Evolutionary conservation across 2,888 invertebrate genomes (phyloP), one percentile per base, ranked within the genome.

Genomic region (Drosophila neoperkinsi): DNA sequence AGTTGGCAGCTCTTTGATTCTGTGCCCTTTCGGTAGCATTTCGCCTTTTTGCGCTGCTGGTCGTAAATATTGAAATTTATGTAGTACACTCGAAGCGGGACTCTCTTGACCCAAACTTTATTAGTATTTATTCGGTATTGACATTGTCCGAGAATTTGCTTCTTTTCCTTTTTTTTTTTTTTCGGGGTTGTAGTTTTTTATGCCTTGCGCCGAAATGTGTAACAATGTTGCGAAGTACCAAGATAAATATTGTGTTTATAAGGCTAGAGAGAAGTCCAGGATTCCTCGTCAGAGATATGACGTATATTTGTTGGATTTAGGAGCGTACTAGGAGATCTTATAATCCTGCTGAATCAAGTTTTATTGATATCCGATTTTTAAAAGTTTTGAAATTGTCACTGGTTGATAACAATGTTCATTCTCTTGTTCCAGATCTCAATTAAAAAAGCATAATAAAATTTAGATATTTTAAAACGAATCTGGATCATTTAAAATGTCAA

Each of bases 61-160:
- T 75, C 90, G 87, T 87, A 89, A 87, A 90, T 87, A 89, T 89
- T 82, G 76, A 87, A 87, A 89, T 87, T 87, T 87, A 87, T 87
- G 90, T 89, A 84, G 82, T 87, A 46, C 69, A 70, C 55, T 61
- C 70, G 43, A 30, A 10, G 50, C 61, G 56, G 41, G 50, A 68
- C 59, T 59, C 71, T 72, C 53, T 69, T 65, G 81, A 77, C 73
- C 81, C 78, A 4, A 46, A 81, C 64, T 79, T 79, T 79, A 79
- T 79, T 79, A 79, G 70, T 79, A 74, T 79, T 79, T 79, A 79
- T 79, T 81, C 78, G 64, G 79, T 74, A 79, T 81, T 77, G 78
- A 81, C 80, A 64, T 64, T 59, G 62, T 77, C 41, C 62, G 36
- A 71, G 52, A 67, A 34, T 55, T 36, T 28, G 7, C 10, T 33